Base-by-base conservation (phyloP, 2,888 invertebrate genomes). In the Gari tellinella region DNA sequence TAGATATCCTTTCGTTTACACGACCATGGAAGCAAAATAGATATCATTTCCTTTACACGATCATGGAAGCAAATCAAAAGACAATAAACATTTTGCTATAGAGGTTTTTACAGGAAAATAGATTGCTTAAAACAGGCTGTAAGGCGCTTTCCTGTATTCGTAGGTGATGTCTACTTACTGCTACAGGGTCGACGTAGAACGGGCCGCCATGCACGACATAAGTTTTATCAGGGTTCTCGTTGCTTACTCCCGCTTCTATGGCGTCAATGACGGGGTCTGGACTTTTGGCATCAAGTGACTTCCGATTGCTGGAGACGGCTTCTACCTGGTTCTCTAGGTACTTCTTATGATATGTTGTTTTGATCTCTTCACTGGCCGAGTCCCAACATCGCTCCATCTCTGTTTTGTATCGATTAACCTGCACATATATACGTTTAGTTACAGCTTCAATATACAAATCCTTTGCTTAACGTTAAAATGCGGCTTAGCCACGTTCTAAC, bases 181-280 rank as follows among this genome's bases (percentile, higher is more conserved):
- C 77, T 3, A 78, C 7, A 2, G 70, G 73, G 46, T 78, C 77
- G 0, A 78, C 45, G 12, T 40, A 56, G 45, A 69, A 70, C 17
- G 77, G 77, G 5, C 81, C 74, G 1, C 83, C 83, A 37, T 72
- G 72, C 0, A 83, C 73, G 14, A 72, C 25, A 46, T 81, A 76
- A 57, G 76, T 53, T n/a, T 62, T 53, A 15, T 60, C 48, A 10
- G 86, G 86, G 1, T 23, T 23, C n/a, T 73, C 58, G 41, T 70
- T 81, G 5, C 78, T 45, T 7, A 87, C 58, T 0, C 82, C 84
- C 49, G 84, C 82, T 26, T 75, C 65, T 38, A 83, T 75, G 12
- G 83, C 83, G 43, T 81, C 75, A 7, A 86, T 53, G 1, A 86
- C 82, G 14, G 83, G 76, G 23, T 78, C 76, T 15, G 81, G 72